phyloP scores from a whole-genome alignment of 2,888 invertebrate genomes.

The Dugesia japonica region DNA sequence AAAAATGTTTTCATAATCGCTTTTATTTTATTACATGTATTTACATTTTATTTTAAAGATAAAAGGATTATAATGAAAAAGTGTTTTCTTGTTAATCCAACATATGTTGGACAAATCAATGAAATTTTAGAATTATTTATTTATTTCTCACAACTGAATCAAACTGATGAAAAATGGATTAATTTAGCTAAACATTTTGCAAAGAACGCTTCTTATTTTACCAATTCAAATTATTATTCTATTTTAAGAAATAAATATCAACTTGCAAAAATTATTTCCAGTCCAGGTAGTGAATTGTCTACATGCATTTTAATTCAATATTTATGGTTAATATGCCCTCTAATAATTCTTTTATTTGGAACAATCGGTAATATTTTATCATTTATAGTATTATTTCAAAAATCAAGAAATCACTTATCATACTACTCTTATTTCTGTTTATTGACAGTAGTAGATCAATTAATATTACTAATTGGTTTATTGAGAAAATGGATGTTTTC shows the following conservation, averaged over 20 bases:
- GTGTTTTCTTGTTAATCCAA: neutral
- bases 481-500: slow-evolving; percentile 43
- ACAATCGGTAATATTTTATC: slow-evolving; percentile 43
- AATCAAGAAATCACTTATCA: slow-evolving; percentile 40
- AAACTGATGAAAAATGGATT: neutral
- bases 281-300: slow-evolving; percentile 22
- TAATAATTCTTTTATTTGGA: slow-evolving; percentile 41
- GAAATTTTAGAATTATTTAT: neutral
- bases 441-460: slow-evolving; percentile 41
- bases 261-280: neutral
- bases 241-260: neutral
- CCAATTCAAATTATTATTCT: neutral
- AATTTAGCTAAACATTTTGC: neutral
- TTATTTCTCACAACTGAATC: neutral
- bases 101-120: neutral
- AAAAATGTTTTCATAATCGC: no score
- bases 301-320: neutral
- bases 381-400: slow-evolving; percentile 41
- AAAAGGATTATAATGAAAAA: no score
- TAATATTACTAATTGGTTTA: slow-evolving; percentile 42
- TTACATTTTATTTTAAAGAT: no score
- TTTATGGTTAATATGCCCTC: slow-evolving; percentile 40
- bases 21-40: no score
- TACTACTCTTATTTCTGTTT: slow-evolving; percentile 43
- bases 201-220: neutral